Base-by-base conservation (phyloP, 1,140 invertebrate genomes). In the Drosophila rhopaloa region DNA sequence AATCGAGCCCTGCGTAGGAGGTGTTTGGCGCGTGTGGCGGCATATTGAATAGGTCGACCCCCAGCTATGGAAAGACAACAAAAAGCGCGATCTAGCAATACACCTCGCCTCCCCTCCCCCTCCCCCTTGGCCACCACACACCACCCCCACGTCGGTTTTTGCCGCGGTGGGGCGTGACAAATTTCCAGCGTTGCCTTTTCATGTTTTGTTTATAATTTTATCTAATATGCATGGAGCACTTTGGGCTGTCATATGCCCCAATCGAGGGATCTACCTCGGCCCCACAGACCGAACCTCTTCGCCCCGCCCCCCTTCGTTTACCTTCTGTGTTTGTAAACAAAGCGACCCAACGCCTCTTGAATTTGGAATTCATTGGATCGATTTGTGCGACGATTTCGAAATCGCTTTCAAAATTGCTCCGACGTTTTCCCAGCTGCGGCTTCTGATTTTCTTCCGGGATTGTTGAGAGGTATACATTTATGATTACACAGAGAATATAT, bases 11-110 rank as follows among this genome's bases (percentile, higher is more conserved):
- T 60, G 76, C 79, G 83, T 88, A 88, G 83, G 83, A 89, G 83
- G 83, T 89, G 83, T 89, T 76, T 89, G 83, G 84, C 83, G 83
- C 83, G 83, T 89, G 84, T 88, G 83, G 83, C 84, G 81, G 83
- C 79, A 86, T 88, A 88, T 88, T 86, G 83, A 86, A 86, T 88
- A 88, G 83, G 79, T 86, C 83, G 83, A 88, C 66, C 83, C 79
- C 79, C 79, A 83, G 76, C 67, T 88, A 79, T 73, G 79, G 82
- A 50, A 72, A 81, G 78, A 77, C 67, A 71, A 63, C 81, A 84
- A 72, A 74, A 66, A 62, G 47, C 48, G 83, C 76, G 83, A 88
- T 82, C 79, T 68, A 48, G 74, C 66, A 24, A 35, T 57, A 29
- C 9, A 16, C 13, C 57, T 32, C 43, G 44, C 4, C 14, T 6